phyloP scores from a whole-genome alignment of 2,888 invertebrate species.

The Nycteola revayana region DNA sequence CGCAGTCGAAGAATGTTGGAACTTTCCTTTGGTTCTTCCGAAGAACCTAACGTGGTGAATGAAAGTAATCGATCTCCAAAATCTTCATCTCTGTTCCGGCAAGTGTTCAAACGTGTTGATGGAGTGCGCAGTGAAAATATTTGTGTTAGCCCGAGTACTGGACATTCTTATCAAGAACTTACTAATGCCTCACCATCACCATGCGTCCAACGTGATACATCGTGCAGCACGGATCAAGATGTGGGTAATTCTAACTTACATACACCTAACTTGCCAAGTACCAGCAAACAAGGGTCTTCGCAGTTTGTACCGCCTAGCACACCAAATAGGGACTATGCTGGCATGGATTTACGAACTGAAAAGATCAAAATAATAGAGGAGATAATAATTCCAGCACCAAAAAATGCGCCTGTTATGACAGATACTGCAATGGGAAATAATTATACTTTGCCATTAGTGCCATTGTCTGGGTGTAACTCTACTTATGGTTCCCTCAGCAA shows the following conservation, averaged over 20 bases:
- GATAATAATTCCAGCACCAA: too few relatives aligned
- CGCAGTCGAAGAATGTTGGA: not conserved
- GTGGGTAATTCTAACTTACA: conserved; percentile 4
- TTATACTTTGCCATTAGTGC: too few relatives aligned
- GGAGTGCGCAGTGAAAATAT: not conserved
- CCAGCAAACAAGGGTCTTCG: too few relatives aligned
- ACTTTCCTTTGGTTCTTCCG: conserved; percentile 2
- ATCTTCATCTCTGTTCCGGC: conserved; percentile 3
- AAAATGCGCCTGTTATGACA: too few relatives aligned
- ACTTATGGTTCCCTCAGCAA: too few relatives aligned
- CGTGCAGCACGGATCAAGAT: conserved; percentile 3
- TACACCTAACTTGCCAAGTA: not conserved
- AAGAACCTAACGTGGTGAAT: too few relatives aligned
- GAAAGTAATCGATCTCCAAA: not conserved
- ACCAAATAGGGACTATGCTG: too few relatives aligned
- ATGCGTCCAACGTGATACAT: conserved; percentile 2
- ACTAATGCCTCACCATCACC: conserved; percentile 3
- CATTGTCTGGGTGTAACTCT: too few relatives aligned
- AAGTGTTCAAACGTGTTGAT: conserved; percentile 1
- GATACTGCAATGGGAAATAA: too few relatives aligned
- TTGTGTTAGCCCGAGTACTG: conserved; percentile 1
- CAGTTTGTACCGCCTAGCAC: too few relatives aligned
- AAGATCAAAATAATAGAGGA: too few relatives aligned
- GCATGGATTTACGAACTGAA: too few relatives aligned
- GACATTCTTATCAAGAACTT: not conserved